Evolutionary conservation across 2,797 vertebrate genomes (phyloP).

Genomic region (Dendrocincla tyrannina): DNA sequence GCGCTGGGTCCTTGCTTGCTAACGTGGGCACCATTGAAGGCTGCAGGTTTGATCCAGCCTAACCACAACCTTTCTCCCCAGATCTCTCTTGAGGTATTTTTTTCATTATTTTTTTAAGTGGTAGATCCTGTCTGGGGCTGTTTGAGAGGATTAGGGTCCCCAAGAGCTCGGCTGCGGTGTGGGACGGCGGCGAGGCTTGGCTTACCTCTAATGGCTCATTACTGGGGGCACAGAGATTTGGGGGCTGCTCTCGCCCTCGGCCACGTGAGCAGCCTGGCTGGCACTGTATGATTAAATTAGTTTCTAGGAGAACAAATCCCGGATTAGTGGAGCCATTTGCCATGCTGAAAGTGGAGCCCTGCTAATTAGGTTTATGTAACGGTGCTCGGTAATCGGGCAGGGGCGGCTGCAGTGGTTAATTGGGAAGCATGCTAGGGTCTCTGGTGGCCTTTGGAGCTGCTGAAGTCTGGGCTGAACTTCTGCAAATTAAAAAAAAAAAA

Average conservation of each 20-base stretch:
- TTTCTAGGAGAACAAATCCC: slow-evolving; percentile 50
- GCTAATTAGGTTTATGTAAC: slow-evolving; percentile 63
- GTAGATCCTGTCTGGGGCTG: not conserved
- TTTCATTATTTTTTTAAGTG: not conserved
- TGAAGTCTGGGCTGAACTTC: not conserved
- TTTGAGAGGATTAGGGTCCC: not conserved
- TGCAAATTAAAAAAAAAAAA: not conserved
- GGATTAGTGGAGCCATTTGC: slow-evolving; percentile 11
- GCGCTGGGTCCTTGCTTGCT: fast-evolving
- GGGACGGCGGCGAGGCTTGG: not conserved
- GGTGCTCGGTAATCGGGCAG: not conserved
- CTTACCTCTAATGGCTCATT: not conserved
- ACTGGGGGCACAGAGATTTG: not conserved
- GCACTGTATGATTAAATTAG: slow-evolving; percentile 24
- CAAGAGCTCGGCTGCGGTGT: not conserved
- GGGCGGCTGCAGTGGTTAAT: not conserved
- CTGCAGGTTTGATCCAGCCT: not conserved
- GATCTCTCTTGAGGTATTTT: not conserved
- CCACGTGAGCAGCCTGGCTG: slow-evolving; percentile 35
- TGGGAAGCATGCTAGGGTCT: not conserved
- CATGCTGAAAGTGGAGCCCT: slow-evolving; percentile 7
- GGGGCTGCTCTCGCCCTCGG: not conserved
- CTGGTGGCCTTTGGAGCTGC: not conserved
- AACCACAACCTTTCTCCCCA: not conserved
- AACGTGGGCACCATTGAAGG: fast-evolving